Evolutionary conservation across 2,113 vertebrate genomes (phyloP).

Genomic region (Aspiorhynchus laticeps): DNA sequence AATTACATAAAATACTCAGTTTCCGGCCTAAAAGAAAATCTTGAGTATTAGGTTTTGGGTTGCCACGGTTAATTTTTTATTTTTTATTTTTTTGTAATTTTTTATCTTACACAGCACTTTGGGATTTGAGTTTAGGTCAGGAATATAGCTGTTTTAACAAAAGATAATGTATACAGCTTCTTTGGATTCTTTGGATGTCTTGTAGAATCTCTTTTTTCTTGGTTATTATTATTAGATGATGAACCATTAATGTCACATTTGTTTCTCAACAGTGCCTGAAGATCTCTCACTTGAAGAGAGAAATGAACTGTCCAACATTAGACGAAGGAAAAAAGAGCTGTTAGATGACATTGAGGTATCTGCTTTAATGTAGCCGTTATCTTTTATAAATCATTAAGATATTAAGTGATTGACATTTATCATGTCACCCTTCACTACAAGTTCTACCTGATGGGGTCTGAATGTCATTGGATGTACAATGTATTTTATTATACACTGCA

Average conservation of each 20-base stretch:
- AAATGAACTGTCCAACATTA: slow-evolving; percentile 93
- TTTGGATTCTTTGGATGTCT: background rate
- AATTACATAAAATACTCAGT: background rate
- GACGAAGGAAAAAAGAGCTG: slow-evolving; percentile 93
- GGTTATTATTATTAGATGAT: background rate
- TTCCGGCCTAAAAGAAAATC: background rate
- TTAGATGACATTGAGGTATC: slow-evolving; percentile 97
- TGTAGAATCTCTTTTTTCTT: background rate
- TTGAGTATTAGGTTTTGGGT: background rate
- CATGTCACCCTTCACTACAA: background rate
- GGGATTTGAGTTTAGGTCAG: background rate
- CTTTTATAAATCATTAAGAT: background rate
- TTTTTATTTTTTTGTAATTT: background rate
- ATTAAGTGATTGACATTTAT: background rate
- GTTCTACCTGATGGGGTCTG: background rate
- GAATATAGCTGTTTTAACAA: background rate
- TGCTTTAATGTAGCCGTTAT: background rate
- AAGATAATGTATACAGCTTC: background rate
- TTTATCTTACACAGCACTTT: background rate
- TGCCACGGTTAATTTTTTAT: background rate
- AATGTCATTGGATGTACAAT: background rate
- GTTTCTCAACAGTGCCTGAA: slow-evolving; percentile 84
- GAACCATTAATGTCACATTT: slow-evolving; percentile 36
- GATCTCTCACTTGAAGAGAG: slow-evolving; percentile 94
- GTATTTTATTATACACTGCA: background rate